A percentile compares a stretch with the other conserved stretches of the same genome.
Evolutionary conservation across 2,888 invertebrate species (phyloP).

Genomic region (Drosophila sordidapex): DNA sequence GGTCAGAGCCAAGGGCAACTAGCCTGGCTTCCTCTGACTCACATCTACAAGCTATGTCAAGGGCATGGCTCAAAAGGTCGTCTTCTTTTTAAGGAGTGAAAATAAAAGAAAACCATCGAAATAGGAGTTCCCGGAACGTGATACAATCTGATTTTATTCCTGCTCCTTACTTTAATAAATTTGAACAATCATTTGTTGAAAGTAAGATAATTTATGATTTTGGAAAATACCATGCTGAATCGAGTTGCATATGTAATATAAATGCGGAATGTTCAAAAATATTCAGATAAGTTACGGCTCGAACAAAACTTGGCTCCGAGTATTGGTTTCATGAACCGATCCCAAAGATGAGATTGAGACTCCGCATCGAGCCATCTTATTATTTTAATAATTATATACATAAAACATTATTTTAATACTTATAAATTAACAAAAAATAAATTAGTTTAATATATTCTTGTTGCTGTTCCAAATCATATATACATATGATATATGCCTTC

Average conservation of each 20-base stretch:
- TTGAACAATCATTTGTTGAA: fast-evolving
- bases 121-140: background rate
- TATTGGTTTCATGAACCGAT: background rate
- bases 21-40: background rate
- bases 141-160: background rate
- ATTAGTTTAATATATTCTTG: background rate
- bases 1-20: background rate
- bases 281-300: background rate
- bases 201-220: no score
- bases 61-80: background rate
- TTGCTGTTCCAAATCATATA: background rate
- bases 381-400: background rate
- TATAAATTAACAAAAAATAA: background rate
- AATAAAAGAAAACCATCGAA: background rate
- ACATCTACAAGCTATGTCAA: background rate
- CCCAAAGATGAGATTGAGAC: background rate
- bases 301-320: background rate
- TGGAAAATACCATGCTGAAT: no score
- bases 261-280: background rate
- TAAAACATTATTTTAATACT: no score
- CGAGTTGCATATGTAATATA: background rate
- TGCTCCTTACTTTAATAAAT: background rate
- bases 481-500: background rate
- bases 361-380: background rate
- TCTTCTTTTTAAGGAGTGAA: background rate